These are phyloP conservation scores for Teleogryllus oceanicus DNA, from an alignment of 2,888 invertebrate genomes.

Conservation along the genomic window DNA sequence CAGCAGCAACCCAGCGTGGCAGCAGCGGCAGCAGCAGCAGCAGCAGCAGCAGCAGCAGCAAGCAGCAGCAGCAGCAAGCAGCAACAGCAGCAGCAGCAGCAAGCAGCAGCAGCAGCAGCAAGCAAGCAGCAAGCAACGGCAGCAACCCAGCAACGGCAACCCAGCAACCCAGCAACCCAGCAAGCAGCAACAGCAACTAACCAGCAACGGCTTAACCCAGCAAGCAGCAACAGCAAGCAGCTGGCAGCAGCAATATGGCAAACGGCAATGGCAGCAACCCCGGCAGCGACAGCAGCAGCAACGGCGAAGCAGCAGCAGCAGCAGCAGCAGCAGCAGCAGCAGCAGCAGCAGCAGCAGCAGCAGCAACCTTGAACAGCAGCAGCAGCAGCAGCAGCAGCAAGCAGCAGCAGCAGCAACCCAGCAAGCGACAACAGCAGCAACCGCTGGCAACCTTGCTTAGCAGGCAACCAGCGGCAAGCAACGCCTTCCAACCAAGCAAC, in stretches of 20 bases:
- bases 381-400: slow-evolving; percentile 20
- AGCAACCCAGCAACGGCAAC: background rate
- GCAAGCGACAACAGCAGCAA: slow-evolving; percentile 12
- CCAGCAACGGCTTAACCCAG: too few species aligned
- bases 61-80: too few species aligned
- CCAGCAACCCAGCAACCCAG: background rate
- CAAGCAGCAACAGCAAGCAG: background rate
- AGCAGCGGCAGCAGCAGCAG: too few species aligned
- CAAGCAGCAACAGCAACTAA: background rate
- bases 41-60: too few species aligned
- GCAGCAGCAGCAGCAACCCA: too few species aligned
- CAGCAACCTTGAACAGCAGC: background rate
- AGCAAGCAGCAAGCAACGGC: background rate
- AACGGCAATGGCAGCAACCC: background rate
- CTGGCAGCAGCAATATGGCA: background rate
- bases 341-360: background rate
- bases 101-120: too few species aligned
- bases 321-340: background rate
- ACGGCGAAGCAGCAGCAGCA: too few species aligned
- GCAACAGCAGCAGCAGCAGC: too few species aligned
- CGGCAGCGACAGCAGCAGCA: background rate
- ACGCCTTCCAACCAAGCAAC: background rate
- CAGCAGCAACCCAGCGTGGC: too few species aligned
- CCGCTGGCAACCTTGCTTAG: background rate
- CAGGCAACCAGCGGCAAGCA: background rate